Base-by-base conservation (phyloP, 2,113 vertebrate species). In the Chrysochloris asiatica region DNA sequence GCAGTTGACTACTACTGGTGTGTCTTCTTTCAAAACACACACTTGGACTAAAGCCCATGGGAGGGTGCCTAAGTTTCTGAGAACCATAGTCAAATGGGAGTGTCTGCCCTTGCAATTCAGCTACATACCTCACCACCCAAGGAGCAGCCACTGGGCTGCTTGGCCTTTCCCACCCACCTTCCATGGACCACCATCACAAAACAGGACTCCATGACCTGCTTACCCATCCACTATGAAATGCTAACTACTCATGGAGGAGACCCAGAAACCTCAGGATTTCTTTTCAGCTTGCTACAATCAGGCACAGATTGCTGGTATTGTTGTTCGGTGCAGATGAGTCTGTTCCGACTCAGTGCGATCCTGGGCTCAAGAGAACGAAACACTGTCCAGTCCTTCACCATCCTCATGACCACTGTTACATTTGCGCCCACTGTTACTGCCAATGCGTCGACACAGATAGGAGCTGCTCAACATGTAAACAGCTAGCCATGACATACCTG, bases 191-290 rank as follows among this genome's bases (percentile, higher is more conserved):
- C 33, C n/a, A 72, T 1, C 79, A 80, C 3, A 36, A 89, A 90
- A 65, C 13, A 38, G 21, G 50, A 69, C 4, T 30, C 65, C 8
- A 11, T 0, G 3, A 72, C 63, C 8, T 79, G 30, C 16, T 41
- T 0, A 0, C 7, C 10, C 2, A 33, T n/a, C 61, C 0, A 0
- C 0, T 4, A 4, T 24, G 12, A 17, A 36, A 19, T 3, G 17
- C 48, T 43, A 24, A 28, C 11, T 56, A 0, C 14, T 22, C 73
- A 72, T 9, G 8, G 45, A 89, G 38, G 3, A 30, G 30, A 83
- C 4, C 19, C 59, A 52, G 41, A 54, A 38, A 24, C 33, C 43
- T 50, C 52, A 14, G 41, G 36, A 33, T 21, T 71, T 76, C 83
- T 38, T 67, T 12, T 65, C 65, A 50, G 22, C 41, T 17, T 2